phyloP scores from a whole-genome alignment of 2,888 invertebrate species.

The Bellardia bayeri region DNA sequence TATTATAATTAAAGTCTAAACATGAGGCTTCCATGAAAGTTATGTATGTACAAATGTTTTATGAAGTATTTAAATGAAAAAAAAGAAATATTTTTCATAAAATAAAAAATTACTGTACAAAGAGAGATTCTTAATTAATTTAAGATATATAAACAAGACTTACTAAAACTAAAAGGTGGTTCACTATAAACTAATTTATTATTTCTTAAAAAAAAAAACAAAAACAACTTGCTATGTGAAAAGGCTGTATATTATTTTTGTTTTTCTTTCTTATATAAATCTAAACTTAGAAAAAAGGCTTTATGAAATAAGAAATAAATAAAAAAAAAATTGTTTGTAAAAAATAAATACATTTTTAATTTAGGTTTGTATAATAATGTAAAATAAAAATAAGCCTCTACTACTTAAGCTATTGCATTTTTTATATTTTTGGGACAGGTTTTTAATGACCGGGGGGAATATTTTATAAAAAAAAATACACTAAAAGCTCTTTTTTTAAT shows the following conservation, averaged over 20 bases:
- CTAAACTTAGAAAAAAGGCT: conserved; percentile 21
- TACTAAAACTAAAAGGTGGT: not conserved
- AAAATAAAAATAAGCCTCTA: conserved; percentile 66
- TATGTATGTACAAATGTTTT: conserved; percentile 64
- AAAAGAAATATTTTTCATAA: not conserved
- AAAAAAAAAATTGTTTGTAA: conserved; percentile 13
- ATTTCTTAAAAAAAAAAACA: not conserved
- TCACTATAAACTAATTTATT: conserved; percentile 27
- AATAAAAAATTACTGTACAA: conserved; percentile 59
- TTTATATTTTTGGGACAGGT: conserved; percentile 36
- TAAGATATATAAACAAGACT: conserved; percentile 13
- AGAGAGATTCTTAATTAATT: conserved; percentile 52
- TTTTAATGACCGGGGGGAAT: not conserved
- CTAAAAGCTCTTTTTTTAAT: conserved; percentile 31
- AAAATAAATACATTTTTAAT: conserved; percentile 48
- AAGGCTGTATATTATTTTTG: conserved; percentile 47
- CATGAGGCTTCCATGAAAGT: conserved; percentile 13
- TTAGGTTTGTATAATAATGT: conserved; percentile 17
- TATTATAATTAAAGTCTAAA: not conserved
- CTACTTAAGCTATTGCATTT: conserved; percentile 72
- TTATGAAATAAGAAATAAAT: not conserved
- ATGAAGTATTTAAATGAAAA: not conserved
- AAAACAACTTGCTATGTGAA: not conserved
- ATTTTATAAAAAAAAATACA: conserved; percentile 1
- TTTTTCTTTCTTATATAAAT: conserved; percentile 2